Conservation (phyloP, 2,888 invertebrate genomes). For the Napeogenes inachia region DNA sequence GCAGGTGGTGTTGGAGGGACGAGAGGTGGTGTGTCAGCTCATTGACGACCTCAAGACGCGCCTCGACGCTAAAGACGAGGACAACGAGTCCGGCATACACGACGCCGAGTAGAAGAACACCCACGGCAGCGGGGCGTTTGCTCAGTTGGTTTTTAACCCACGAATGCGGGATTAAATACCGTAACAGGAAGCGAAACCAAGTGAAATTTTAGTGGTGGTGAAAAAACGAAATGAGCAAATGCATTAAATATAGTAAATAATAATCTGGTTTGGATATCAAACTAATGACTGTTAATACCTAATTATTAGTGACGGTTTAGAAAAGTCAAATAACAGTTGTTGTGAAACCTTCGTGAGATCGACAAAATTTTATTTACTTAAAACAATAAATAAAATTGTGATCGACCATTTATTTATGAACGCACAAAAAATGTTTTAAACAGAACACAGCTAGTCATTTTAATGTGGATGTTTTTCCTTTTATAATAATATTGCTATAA, state of each 20-base stretch:
- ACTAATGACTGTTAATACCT: too few relatives aligned
- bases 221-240: too few relatives aligned
- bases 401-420: background rate
- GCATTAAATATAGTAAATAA: too few relatives aligned
- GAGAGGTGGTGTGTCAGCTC: slow-evolving; percentile 61
- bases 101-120: slow-evolving; percentile 55
- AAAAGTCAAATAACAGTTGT: too few relatives aligned
- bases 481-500: background rate
- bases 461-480: background rate
- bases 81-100: slow-evolving; percentile 70
- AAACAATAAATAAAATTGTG: background rate
- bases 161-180: too few relatives aligned
- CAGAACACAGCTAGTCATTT: background rate
- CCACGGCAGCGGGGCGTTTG: background rate
- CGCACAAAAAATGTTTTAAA: background rate
- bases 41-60: slow-evolving; percentile 66
- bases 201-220: too few relatives aligned
- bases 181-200: too few relatives aligned
- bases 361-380: background rate
- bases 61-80: slow-evolving; percentile 68
- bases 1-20: slow-evolving; percentile 54
- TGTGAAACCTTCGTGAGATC: background rate
- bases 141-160: too few relatives aligned
- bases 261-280: too few relatives aligned
- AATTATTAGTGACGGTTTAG: too few relatives aligned